Base-by-base conservation (phyloP, 2,113 vertebrate genomes). In the Notothenia coriiceps region DNA sequence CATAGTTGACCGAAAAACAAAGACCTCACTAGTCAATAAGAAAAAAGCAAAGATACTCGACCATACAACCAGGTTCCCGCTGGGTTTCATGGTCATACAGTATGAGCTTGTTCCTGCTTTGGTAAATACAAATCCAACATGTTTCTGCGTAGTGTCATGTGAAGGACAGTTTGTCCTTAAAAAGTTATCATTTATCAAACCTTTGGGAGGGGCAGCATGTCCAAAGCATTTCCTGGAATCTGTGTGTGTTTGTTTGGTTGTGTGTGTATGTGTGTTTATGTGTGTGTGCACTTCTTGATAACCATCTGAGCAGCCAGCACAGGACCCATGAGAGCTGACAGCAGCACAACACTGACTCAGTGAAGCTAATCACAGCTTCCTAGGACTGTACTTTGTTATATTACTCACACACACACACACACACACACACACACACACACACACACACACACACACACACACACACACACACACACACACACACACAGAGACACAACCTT, bases 311-410 rank as follows among this genome's bases (percentile, higher is more conserved):
- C 72, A 70, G 59, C 54, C 73, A 74, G 70, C 25, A 65, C 47
- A 79, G 62, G 70, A 70, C 92, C 79, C 88, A 74, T 35, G 90
- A 88, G 88, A 89, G 89, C 90, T 92, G 89, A 93, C 84, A 84
- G 66, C 72, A 83, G 84, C 72, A 69, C 59, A 78, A 17, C 40
- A 74, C 71, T 82, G 76, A 81, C 81, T 86, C 63, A 81, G 63
- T 74, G 49, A 78, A 18, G 66, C 70, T 84, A 90, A 89, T 93
- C 86, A 90, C 68, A 61, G 71, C 66, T 84, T 82, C 68, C 65
- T 46, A 74, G 17, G 40, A 74, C 84, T 81, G 65, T 10, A 63
- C 54, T 57, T 52, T 70, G 43, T 73, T 61, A 77, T 12, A 12
- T 57, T 50, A 33, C 63, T 73, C 52, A 22, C 22, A 22, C 22